Base-by-base conservation (phyloP, 2,113 vertebrate species). In the Sarotherodon lohbergeri region DNA sequence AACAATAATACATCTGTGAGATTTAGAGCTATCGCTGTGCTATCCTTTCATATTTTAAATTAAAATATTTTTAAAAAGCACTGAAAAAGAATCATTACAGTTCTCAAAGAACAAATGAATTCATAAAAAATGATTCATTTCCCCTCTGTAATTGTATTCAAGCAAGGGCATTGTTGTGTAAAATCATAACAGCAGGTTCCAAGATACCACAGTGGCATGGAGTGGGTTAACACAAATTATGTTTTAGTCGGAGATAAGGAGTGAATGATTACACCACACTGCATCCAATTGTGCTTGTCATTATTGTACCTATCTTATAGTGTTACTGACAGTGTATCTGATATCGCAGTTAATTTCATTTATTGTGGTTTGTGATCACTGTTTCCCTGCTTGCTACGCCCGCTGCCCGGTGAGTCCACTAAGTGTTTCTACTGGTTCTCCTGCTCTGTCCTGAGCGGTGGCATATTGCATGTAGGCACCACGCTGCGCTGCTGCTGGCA, bases 401-500 rank as follows among this genome's bases (percentile, higher is more conserved):
- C 41, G 36, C 88, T 87, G 88, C 89, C 89, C 55, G n/a, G 82
- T 56, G 88, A 84, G 90, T 90, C 92, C 91, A 55, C 88, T 81
- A 86, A 90, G 86, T 63, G 92, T 90, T 84, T 88, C 87, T 61
- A 48, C 84, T 73, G 87, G 83, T 84, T 82, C 84, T 83, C 66
- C 84, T 50, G 91, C 88, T 90, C 86, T 63, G 89, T 89, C 90
- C 90, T 91, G 94, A 94, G 92, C 32, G 55, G 76, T 46, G 73
- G 90, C 95, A 93, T 94, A 94, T 92, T 95, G 95, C 92, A 92
- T 89, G 91, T 39, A 83, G 92, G 88, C 92, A 81, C 92, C 86
- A 79, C 56, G 94, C 92, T 89, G 92, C 61, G 94, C 89, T 82
- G 90, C 93, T 90, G 90, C 92, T 86, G 92, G 87, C 82, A 63